Evolutionary conservation across 2,888 invertebrate species (phyloP), one percentile per base, ranked within the genome.

Genomic region (Drosophila koepferae): DNA sequence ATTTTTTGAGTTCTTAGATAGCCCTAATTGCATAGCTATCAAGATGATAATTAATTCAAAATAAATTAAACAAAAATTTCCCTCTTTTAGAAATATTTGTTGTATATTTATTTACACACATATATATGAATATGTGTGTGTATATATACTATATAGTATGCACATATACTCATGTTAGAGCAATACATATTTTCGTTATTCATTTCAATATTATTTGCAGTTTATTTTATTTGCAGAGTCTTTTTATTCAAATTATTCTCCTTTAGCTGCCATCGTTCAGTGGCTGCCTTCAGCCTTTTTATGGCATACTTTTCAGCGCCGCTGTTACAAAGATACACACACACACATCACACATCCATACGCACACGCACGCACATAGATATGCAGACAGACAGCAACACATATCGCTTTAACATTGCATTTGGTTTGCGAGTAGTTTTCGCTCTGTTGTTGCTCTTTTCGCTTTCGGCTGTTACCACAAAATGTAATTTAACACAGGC

Each of bases 401-500:
- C 9, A 56, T 48, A 62, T 34, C 55, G 48, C 38, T 40, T n/a
- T 20, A 31, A 36, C 72, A 72, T 70, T 72, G 62, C 41, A 63
- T 63, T 72, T 49, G 49, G 49, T 34, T 43, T 68, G 56, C 56
- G 44, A 67, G 49, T 69, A 68, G 69, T 68, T 69, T 69, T 69
- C 49, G 56, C 28, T 69, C n/a, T 49, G 56, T 41, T 67, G 46
- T 16, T 67, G 49, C 49, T 34, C 49, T 31, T 66, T 67, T 48
- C 34, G 48, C 58, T 58, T 28, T 69, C 23, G 49, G 40, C 56
- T 55, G 34, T 48, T 54, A 12, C 69, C 70, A 40, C 55, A 72
- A 72, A 70, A 46, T 72, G 64, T 72, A 71, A 72, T 63, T 56
- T 56, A 72, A 49, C 48, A 41, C 56, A 41, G 69, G 18, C 69